phyloP scores from a whole-genome alignment of 2,888 invertebrate genomes.

The Erynnis tages region DNA sequence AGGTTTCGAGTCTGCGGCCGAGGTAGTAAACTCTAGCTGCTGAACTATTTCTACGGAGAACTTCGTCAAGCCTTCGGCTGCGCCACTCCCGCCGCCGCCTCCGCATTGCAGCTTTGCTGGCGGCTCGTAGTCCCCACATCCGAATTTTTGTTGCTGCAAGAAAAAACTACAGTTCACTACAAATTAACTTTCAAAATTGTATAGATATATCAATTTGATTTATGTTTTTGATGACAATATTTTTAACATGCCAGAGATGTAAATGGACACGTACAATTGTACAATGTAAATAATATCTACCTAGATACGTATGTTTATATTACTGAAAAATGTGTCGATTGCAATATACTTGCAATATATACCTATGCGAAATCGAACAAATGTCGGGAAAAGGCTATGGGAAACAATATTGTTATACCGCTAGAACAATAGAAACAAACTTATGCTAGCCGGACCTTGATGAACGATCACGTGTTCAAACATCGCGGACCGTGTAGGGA shows the following conservation, averaged over 20 bases:
- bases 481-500: constrained; percentile 32
- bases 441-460: constrained; percentile 32
- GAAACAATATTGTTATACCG: constrained; percentile 10
- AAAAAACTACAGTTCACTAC: constrained; percentile 41
- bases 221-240: no score
- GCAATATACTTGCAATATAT: neutral
- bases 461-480: constrained; percentile 39
- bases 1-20: constrained; percentile 92
- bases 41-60: constrained; percentile 97
- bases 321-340: neutral
- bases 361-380: constrained; percentile 6
- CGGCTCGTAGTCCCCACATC: constrained; percentile 87
- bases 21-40: constrained; percentile 93
- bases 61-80: constrained; percentile 83
- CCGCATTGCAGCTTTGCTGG: constrained; percentile 86
- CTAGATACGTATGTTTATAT: no score
- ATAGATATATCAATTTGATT: no score
- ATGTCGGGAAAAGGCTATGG: constrained; percentile 18
- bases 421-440: constrained; percentile 25
- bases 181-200: neutral
- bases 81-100: constrained; percentile 63
- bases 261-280: no score
- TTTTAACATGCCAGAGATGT: no score
- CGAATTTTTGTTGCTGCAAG: constrained; percentile 92
- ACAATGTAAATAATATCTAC: no score